These are phyloP conservation scores for Geodia barretti DNA, from an alignment of 37 sponge, comb jelly and placozoan genomes.

Conservation along the genomic window DNA sequence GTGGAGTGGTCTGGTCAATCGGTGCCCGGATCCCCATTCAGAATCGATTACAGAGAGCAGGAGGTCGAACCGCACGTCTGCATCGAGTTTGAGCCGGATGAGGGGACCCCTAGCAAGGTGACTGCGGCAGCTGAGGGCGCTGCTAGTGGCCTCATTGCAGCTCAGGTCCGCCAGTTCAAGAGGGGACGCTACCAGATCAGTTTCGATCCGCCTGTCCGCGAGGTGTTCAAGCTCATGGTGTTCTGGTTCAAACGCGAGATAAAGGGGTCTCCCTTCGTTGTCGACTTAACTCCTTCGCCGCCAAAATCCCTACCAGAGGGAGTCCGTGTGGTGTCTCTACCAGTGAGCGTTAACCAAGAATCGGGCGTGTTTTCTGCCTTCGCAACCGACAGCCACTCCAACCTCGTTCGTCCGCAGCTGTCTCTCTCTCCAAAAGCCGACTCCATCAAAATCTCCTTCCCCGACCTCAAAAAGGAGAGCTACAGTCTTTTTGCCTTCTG, in stretches of 20 bases:
- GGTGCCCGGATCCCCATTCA: slow-evolving; percentile 57
- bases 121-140: slow-evolving; percentile 34
- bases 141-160: slow-evolving; percentile 2
- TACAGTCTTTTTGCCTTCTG: slow-evolving; percentile 39
- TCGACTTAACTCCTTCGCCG: slow-evolving; percentile 31
- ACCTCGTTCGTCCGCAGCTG: slow-evolving; percentile 8
- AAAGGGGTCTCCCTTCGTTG: slow-evolving; percentile 53
- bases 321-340: background rate
- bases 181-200: slow-evolving; percentile 62
- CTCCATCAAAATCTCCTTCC: slow-evolving; percentile 24
- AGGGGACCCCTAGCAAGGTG: slow-evolving; percentile 12
- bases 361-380: slow-evolving; percentile 29
- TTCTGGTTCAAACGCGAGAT: slow-evolving; percentile 48
- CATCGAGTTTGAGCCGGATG: slow-evolving; percentile 50
- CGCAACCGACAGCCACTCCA: slow-evolving; percentile 22
- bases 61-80: slow-evolving; percentile 35
- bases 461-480: slow-evolving; percentile 3
- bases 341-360: background rate
- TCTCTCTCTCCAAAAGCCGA: background rate
- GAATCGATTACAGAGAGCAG: slow-evolving; percentile 39
- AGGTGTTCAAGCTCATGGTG: slow-evolving; percentile 45
- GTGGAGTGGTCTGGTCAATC: slow-evolving; percentile 43
- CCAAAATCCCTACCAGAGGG: background rate
- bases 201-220: slow-evolving; percentile 40
- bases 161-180: slow-evolving; percentile 47